Evolutionary conservation across 2,888 invertebrate species (phyloP).

Genomic region (Sinhomidia bicolor): DNA sequence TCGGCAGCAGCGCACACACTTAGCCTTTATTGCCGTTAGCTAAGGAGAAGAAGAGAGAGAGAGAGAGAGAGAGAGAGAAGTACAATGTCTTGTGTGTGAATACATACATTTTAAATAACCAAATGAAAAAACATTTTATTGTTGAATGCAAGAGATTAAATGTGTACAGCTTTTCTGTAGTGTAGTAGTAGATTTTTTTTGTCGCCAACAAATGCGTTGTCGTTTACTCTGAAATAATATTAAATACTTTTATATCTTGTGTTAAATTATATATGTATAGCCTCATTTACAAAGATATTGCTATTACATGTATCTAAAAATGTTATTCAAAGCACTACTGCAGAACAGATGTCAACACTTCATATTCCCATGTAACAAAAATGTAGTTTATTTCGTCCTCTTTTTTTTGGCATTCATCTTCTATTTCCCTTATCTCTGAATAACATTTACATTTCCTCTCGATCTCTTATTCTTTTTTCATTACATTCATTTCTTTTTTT

Average conservation of each 20-base stretch:
- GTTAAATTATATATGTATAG: not conserved
- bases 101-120: slow-evolving; percentile 28
- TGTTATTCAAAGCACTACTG: slow-evolving; percentile 5
- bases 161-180: slow-evolving; percentile 30
- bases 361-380: slow-evolving; percentile 50
- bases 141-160: slow-evolving; percentile 13
- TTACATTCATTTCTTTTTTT: slow-evolving; percentile 45
- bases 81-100: slow-evolving; percentile 3
- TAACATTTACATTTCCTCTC: slow-evolving; percentile 67
- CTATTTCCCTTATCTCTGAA: slow-evolving; percentile 57
- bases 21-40: slow-evolving; percentile 46
- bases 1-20: slow-evolving; percentile 8
- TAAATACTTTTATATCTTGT: slow-evolving; percentile 4
- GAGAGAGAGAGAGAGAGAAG: too few relatives aligned
- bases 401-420: slow-evolving; percentile 69
- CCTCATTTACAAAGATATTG: not conserved
- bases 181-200: not conserved
- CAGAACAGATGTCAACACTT: slow-evolving; percentile 44
- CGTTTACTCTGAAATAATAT: slow-evolving; percentile 33
- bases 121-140: slow-evolving; percentile 45
- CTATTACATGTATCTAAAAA: not conserved
- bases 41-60: not conserved
- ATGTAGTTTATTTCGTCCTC: slow-evolving; percentile 58
- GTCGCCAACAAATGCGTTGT: slow-evolving; percentile 18
- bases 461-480: slow-evolving; percentile 67